Conservation (phyloP, 2,113 vertebrate genomes). For the Myodes glareolus region DNA sequence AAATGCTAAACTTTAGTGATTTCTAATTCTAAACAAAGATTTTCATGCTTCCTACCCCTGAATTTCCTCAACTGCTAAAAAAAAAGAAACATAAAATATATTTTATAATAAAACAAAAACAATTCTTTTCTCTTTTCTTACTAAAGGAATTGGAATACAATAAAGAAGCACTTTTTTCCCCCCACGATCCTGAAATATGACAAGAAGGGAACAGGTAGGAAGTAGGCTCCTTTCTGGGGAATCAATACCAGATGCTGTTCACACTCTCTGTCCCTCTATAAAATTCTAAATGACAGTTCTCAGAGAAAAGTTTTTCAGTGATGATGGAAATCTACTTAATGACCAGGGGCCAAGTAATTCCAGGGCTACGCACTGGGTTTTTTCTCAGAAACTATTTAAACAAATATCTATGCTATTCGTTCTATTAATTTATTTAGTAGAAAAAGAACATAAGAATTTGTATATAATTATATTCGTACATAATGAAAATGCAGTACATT, state of each 20-base stretch:
- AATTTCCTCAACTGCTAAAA: neutral
- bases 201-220: neutral
- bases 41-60: neutral
- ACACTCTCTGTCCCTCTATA: neutral
- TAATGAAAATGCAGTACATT: neutral
- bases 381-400: neutral
- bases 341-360: neutral
- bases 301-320: neutral
- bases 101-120: slow-evolving; percentile 1
- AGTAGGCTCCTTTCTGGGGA: neutral
- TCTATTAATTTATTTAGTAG: slow-evolving; percentile 5
- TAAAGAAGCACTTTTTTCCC: no score
- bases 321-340: neutral
- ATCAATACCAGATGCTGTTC: neutral
- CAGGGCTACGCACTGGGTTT: neutral
- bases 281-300: slow-evolving; percentile 1
- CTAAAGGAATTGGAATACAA: neutral
- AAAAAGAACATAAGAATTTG: neutral
- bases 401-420: slow-evolving; percentile 23
- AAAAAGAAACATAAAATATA: neutral
- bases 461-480: neutral
- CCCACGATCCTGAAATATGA: neutral
- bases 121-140: neutral
- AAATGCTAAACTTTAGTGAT: slow-evolving; percentile 37
- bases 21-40: slow-evolving; percentile 17